Percentiles rank a stretch among this genome's conserved stretches.
Evolutionary conservation across 2,888 invertebrate genomes (phyloP).

Genomic region (Melinopterus prodromus): DNA sequence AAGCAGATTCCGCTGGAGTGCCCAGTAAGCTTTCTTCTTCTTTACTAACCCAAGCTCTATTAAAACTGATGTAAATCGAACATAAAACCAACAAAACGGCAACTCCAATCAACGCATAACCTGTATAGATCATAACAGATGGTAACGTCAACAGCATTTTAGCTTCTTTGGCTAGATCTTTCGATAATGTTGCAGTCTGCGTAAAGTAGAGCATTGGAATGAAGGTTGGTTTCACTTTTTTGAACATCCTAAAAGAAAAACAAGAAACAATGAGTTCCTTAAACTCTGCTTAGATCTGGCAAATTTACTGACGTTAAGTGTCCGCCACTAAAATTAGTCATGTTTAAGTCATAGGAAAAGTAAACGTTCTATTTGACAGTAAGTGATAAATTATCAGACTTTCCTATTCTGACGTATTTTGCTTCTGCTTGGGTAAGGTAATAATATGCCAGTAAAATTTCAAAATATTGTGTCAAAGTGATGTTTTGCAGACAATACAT

Average conservation of each 20-base stretch:
- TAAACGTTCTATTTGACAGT: no score
- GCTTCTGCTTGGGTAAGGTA: no score
- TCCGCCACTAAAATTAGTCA: no score
- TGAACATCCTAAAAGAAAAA: conserved; percentile 62
- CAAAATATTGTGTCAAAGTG: no score
- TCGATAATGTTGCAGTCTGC: conserved; percentile 69
- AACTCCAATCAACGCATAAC: conserved; percentile 64
- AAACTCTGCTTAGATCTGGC: not conserved
- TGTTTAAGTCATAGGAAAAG: no score
- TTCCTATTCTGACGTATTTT: no score
- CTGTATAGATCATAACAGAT: conserved; percentile 64
- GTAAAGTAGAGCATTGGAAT: conserved; percentile 83
- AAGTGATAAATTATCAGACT: no score
- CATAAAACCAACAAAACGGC: conserved; percentile 57
- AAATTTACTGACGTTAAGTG: no score
- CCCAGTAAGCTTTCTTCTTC: conserved; percentile 56
- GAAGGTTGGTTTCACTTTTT: conserved; percentile 64
- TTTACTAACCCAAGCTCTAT: conserved; percentile 52
- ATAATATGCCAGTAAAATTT: no score
- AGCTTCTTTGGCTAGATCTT: conserved; percentile 66
- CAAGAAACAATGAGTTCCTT: not conserved
- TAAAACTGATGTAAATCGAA: conserved; percentile 54
- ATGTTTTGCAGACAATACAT: no score
- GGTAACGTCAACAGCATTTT: conserved; percentile 65
- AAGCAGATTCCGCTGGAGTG: not conserved